Base-by-base conservation (phyloP, 2,797 vertebrate species). In the Microchirus variegatus region DNA sequence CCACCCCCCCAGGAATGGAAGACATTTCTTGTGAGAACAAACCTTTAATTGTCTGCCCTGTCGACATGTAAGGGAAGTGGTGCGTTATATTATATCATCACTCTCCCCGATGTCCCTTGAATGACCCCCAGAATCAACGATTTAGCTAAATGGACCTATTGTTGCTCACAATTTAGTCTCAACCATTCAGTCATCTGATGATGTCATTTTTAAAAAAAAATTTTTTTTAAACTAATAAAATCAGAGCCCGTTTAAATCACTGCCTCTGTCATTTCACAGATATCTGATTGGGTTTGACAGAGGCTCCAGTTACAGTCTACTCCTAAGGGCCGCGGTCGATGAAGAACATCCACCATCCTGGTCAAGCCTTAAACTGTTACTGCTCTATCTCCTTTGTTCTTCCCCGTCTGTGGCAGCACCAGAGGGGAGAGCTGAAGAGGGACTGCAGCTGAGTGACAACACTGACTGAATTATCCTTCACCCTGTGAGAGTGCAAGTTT, bases 1-100 rank as follows among this genome's bases (percentile, higher is more conserved):
- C 68, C 65, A 73, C 71, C 70, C 77, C 80, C 81, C 71, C 41
- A 74, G 87, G 83, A 86, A 83, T 83, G 78, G 80, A 80, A 78
- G 81, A 87, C 77, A 81, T 88, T 85, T 87, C 82, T 83, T 83
- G 73, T 53, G 70, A 90, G 88, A 89, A 91, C 89, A 91, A 87
- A 89, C 86, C 85, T 85, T 90, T 89, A 90, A 91, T 91, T 92
- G 87, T 91, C 83, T 60, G 58, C 71, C 62, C 75, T 77, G 84
- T 83, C 63, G 64, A 87, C 76, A 73, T 89, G 82, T 84, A 83
- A 89, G 82, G 82, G 85, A 92, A 91, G 82, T 75, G 88, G 90
- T 91, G 91, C 80, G 72, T 90, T 90, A 79, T 83, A 84, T 90
- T 87, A 82, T 87, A 81, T 91, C 89, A 90, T 92, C 87, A 78